These are phyloP conservation scores for Dasypolia templi DNA, from an alignment of 2,888 invertebrate genomes.

Conservation along the genomic window DNA sequence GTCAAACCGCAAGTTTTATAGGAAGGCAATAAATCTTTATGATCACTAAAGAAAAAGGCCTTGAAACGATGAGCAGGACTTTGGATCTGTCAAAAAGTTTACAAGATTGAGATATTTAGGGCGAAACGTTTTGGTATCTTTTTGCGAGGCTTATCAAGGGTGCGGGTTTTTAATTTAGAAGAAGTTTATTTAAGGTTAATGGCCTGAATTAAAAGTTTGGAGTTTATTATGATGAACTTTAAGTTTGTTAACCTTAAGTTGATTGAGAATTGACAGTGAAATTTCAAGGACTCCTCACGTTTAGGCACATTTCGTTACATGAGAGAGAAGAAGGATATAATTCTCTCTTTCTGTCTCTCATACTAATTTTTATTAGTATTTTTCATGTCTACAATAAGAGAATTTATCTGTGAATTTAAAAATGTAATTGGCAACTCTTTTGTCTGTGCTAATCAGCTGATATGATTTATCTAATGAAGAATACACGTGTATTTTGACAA, in stretches of 20 bases:
- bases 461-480: not conserved
- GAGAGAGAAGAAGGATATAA: not conserved
- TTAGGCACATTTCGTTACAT: too few relatives aligned
- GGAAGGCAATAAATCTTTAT: slow-evolving; percentile 61
- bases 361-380: too few relatives aligned
- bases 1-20: slow-evolving; percentile 62
- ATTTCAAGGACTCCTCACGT: too few relatives aligned
- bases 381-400: not conserved
- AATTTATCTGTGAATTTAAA: not conserved
- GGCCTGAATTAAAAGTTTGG: slow-evolving; percentile 8
- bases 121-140: slow-evolving; percentile 39
- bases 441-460: slow-evolving; percentile 1
- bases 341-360: not conserved
- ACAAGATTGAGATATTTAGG: slow-evolving; percentile 55
- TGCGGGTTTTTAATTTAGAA: slow-evolving; percentile 39
- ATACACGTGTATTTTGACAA: slow-evolving; percentile 27
- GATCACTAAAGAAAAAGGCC: slow-evolving; percentile 54
- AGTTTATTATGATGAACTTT: not conserved
- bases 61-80: slow-evolving; percentile 43
- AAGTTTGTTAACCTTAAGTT: too few relatives aligned
- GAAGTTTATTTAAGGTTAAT: slow-evolving; percentile 11
- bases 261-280: too few relatives aligned
- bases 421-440: not conserved
- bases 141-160: slow-evolving; percentile 26
- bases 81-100: slow-evolving; percentile 49